Conservation (phyloP, 2,113 vertebrate genomes). For the Xiphorhynchus elegans region DNA sequence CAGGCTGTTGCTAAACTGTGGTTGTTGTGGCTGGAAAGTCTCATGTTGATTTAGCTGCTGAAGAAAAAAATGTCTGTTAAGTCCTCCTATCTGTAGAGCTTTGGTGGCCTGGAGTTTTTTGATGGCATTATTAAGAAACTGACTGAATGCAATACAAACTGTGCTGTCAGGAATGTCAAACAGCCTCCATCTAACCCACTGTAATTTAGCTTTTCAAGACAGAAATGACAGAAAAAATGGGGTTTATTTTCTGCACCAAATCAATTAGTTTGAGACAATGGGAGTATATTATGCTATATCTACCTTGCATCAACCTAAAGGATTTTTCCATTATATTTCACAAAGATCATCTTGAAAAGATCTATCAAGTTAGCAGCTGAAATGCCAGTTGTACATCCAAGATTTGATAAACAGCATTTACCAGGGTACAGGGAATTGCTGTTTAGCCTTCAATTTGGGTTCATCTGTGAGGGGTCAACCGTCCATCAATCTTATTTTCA, state of each 20-base stretch:
- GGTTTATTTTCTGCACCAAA: conserved; percentile 11
- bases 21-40: not conserved
- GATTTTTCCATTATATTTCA: conserved; percentile 8
- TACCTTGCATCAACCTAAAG: not conserved
- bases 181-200: not conserved
- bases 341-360: not conserved
- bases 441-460: conserved; percentile 12
- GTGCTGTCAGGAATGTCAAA: not conserved
- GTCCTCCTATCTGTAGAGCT: not conserved
- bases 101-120: not conserved
- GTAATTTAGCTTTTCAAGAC: not conserved
- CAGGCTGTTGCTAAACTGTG: not conserved
- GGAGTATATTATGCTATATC: not conserved
- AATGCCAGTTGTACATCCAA: not conserved
- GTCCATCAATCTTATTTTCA: not conserved
- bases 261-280: conserved; percentile 12
- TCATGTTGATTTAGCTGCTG: not conserved
- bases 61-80: not conserved
- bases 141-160: not conserved
- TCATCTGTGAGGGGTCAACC: not conserved
- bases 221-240: not conserved
- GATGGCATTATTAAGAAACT: not conserved
- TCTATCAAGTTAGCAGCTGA: not conserved
- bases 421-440: not conserved
- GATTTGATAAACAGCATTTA: conserved; percentile 1